Base-by-base conservation (phyloP, 2,888 invertebrate species). In the Hemaris fuciformis region DNA sequence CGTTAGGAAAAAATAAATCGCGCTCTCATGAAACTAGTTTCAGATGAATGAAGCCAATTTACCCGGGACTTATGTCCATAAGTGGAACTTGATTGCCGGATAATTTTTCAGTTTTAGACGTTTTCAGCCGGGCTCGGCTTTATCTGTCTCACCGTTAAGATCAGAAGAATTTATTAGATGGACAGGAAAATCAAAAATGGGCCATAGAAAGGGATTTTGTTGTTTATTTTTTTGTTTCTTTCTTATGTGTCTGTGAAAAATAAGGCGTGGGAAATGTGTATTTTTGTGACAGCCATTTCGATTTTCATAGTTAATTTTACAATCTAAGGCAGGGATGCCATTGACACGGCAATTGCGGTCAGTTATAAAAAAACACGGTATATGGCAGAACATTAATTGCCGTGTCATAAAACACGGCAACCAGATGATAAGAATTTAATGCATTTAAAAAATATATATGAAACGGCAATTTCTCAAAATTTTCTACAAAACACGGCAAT, bases 31-130 rank as follows among this genome's bases (percentile, higher is more conserved):
- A 60, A 45, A 60, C 57, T 48, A 53, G 53, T 34, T 56, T 42
- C 4, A 67, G 73, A 73, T 68, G 71, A 69, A 74, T 74, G 69
- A 60, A 48, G 60, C 64, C 65, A 64, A 72, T 75, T 72, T 75
- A 69, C 66, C 66, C 63, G 60, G 61, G 66, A 61, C 63, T n/a
- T n/a, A n/a, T n/a, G 62, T 66, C 64, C 63, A 66, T 67, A 70
- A 72, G 67, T 73, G 69, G 62, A 60, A 62, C 59, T 62, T 68
- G 70, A 74, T 73, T 71, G 71, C 67, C 64, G 64, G 62, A 46
- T 61, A 15, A 57, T 65, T 62, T 65, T 61, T 61, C 59, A 59
- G 59, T 61, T 46, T 56, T 46, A 23, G 43, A 43, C 25, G 62
- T 27, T 31, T 31, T 53, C 2, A 18, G 18, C 7, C 53, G 27